Conservation (phyloP, 2,888 invertebrate genomes). For the Watsonalla cultraria region DNA sequence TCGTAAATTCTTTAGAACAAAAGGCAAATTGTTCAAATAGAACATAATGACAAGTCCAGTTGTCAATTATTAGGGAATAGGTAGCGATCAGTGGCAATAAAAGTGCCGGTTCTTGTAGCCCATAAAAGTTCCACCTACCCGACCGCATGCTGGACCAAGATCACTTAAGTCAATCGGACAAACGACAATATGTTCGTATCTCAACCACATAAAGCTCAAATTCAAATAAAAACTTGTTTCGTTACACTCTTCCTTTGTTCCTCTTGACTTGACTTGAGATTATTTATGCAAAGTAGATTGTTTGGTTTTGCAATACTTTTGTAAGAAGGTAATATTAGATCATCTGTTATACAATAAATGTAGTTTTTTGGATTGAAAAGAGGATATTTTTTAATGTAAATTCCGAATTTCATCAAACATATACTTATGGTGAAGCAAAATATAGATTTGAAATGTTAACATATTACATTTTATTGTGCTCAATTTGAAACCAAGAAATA, state of each 20-base stretch:
- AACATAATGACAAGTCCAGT: constrained; percentile 69
- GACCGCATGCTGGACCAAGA: constrained; percentile 46
- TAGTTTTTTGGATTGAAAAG: too few species aligned
- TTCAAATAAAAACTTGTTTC: constrained; percentile 14
- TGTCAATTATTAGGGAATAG: constrained; percentile 76
- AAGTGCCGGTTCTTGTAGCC: constrained; percentile 69
- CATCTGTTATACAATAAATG: too few species aligned
- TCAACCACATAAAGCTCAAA: constrained; percentile 41
- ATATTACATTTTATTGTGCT: too few species aligned
- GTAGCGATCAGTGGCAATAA: constrained; percentile 75
- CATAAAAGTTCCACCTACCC: constrained; percentile 72
- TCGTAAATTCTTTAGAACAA: constrained; percentile 25
- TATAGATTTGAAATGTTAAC: too few species aligned
- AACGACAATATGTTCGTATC: constrained; percentile 28
- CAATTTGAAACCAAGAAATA: too few species aligned
- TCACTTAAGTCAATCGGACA: constrained; percentile 26
- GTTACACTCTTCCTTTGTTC: constrained; percentile 9
- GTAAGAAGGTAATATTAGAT: too few species aligned
- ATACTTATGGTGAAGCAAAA: too few species aligned
- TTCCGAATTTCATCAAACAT: too few species aligned
- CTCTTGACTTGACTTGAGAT: constrained; percentile 9
- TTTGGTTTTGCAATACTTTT: too few species aligned
- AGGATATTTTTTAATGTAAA: too few species aligned
- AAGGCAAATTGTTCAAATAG: constrained; percentile 61
- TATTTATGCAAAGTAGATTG: constrained; percentile 21